Conservation (phyloP, 2,797 vertebrate species). For the Tachyglossus aculeatus region DNA sequence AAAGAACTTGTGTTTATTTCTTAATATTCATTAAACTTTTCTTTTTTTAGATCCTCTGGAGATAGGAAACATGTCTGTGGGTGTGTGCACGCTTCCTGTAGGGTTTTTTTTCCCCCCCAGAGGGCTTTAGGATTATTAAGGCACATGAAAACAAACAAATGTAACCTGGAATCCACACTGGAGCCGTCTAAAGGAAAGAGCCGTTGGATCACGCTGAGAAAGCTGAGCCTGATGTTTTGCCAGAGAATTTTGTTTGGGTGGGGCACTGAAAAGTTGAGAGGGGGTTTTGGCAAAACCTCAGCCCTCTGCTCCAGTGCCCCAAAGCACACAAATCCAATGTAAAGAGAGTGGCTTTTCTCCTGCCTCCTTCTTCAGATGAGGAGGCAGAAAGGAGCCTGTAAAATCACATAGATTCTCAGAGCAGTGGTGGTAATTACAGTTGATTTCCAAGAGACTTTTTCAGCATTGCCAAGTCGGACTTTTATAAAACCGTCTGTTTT, state of each 20-base stretch:
- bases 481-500: too few species aligned
- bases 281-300: background rate
- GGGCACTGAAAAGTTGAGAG: background rate
- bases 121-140: too few species aligned
- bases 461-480: too few species aligned
- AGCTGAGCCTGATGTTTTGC: background rate
- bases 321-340: background rate
- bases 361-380: background rate
- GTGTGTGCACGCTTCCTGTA: too few species aligned
- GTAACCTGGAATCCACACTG: too few species aligned
- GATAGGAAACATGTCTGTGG: too few species aligned
- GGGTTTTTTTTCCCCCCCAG: too few species aligned
- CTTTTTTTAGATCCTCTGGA: too few species aligned
- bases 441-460: background rate
- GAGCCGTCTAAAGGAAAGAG: too few species aligned
- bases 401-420: background rate
- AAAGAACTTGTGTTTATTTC: too few species aligned
- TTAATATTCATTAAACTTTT: too few species aligned
- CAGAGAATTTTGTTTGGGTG: background rate
- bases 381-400: background rate
- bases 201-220: background rate
- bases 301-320: background rate
- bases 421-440: background rate
- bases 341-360: background rate
- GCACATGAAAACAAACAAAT: too few species aligned